These are phyloP conservation scores for Ammodytes dubius DNA, from an alignment of 2,113 vertebrate genomes.

Conservation along the genomic window DNA sequence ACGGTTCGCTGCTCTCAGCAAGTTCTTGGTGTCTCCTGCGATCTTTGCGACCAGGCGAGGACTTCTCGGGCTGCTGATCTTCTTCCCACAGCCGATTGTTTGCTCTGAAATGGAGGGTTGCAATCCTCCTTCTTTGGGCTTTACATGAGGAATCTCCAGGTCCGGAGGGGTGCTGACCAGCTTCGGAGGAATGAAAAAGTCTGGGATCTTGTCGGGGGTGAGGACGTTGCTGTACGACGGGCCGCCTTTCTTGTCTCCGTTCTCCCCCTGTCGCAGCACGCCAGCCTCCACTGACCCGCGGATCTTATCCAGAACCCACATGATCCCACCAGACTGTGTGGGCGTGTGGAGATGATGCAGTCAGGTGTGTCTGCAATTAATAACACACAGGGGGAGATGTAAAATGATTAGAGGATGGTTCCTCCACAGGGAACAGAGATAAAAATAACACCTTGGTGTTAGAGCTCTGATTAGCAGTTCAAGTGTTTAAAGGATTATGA, in stretches of 20 bases:
- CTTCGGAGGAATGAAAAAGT: conserved; percentile 97
- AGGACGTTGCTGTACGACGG: conserved; percentile 94
- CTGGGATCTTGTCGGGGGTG: conserved; percentile 96
- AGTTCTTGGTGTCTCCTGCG: conserved; percentile 87
- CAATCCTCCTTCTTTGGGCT: conserved; percentile 75
- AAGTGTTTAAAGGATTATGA: not conserved
- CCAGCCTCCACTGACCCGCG: conserved; percentile 91
- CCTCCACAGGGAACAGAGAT: conserved; percentile 28
- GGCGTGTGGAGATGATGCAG: conserved; percentile 31
- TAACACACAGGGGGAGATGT: conserved; percentile 46
- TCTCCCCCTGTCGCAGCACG: conserved; percentile 81
- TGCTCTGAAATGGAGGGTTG: conserved; percentile 88
- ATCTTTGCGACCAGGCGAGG: conserved; percentile 89
- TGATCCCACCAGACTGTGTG: conserved; percentile 70
- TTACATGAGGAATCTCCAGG: conserved; percentile 75
- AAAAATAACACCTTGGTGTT: conserved; percentile 29
- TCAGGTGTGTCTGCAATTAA: conserved; percentile 71
- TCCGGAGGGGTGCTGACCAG: conserved; percentile 87
- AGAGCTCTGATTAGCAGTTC: not conserved
- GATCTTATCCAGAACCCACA: conserved; percentile 97
- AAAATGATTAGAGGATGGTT: conserved; percentile 39
- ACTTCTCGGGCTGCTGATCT: conserved; percentile 89
- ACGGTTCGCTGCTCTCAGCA: conserved; percentile 88
- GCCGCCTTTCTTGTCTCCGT: conserved; percentile 83
- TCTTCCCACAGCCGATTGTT: conserved; percentile 82